A percentile compares a stretch with the other conserved stretches of the same genome.
Evolutionary conservation across 23 tunicate genomes (phyloP).

Genomic region (Halocynthia aurantium): DNA sequence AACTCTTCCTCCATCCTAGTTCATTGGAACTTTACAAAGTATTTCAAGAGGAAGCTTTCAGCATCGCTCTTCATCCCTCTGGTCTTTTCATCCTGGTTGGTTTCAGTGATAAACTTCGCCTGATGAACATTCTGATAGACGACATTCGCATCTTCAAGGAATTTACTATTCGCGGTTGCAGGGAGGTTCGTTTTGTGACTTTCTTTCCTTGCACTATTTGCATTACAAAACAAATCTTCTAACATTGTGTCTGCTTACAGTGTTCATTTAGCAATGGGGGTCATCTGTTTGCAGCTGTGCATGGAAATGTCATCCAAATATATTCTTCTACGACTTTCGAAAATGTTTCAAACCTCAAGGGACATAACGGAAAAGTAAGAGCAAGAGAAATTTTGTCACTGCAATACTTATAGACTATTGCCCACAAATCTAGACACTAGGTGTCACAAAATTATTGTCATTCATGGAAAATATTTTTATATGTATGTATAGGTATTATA

Average conservation of each 20-base stretch:
- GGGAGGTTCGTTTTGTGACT: slow-evolving; percentile 48
- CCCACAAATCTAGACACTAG: too few relatives aligned
- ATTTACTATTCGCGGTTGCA: slow-evolving; percentile 90
- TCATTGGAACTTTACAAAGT: slow-evolving; percentile 79
- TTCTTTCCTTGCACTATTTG: too few relatives aligned
- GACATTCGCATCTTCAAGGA: slow-evolving; percentile 94
- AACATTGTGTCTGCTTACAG: slow-evolving; percentile 27
- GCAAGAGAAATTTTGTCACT: too few relatives aligned
- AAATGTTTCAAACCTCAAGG: slow-evolving; percentile 86
- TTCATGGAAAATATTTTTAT: too few relatives aligned
- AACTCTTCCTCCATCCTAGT: slow-evolving; percentile 18
- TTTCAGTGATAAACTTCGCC: slow-evolving; percentile 93
- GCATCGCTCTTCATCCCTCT: slow-evolving; percentile 93
- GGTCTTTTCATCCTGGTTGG: slow-evolving; percentile 96
- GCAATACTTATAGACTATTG: too few relatives aligned
- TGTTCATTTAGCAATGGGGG: slow-evolving; percentile 99
- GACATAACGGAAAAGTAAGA: slow-evolving; percentile 94
- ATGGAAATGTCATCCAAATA: slow-evolving; percentile 96
- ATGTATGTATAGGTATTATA: too few relatives aligned
- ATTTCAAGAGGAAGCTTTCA: slow-evolving; percentile 95
- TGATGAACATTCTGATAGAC: slow-evolving; percentile 98
- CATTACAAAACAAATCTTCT: not conserved
- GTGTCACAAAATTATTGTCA: too few relatives aligned
- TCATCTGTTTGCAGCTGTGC: slow-evolving; percentile 98
- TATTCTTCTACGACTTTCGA: slow-evolving; percentile 94